Evolutionary conservation across 2,113 vertebrate species (phyloP), one percentile per base, ranked within the genome.

Genomic region (Ancistrus triradiatus): DNA sequence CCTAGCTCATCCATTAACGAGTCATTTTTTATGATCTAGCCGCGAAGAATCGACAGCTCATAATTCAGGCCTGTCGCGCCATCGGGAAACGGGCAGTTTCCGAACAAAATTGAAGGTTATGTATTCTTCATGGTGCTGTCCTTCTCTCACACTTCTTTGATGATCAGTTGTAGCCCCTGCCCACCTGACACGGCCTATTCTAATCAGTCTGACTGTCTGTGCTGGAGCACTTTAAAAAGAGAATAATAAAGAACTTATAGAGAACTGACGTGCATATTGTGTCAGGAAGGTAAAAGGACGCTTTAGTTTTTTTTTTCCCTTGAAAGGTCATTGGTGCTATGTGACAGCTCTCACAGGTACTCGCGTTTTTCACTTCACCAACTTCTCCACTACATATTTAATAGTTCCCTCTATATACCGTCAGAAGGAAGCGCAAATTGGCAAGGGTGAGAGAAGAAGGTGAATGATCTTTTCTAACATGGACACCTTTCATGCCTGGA

Each of bases 401-500:
- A 90, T 87, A 81, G 77, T 83, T 81, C 75, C 75, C 80, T 84
- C 79, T 83, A 81, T 82, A 82, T 77, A 63, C 73, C 24, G 56
- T 65, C 79, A 86, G 76, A 85, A 73, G 76, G 73, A 76, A 80
- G 53, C 75, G 81, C 77, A 87, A 84, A 88, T 85, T 87, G 83
- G 83, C 83, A 83, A 74, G 81, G 85, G 83, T 83, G 86, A 82
- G 80, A 83, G 35, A 80, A 83, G 35, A 80, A 77, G 81, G 88
- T 87, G 87, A 91, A 92, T 91, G 89, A 91, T 90, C 89, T 51
- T 89, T 84, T 80, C 70, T 80, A 69, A 80, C 87, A 89, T 91
- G 7, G 80, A 86, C 85, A 87, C 76, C 89, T 90, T 67, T 72
- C 35, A 9, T 22, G 58, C 43, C 63, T n/a, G n/a, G n/a, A n/a